Evolutionary conservation across 2,113 vertebrate genomes (phyloP).

Genomic region (Halcyon malimbica): DNA sequence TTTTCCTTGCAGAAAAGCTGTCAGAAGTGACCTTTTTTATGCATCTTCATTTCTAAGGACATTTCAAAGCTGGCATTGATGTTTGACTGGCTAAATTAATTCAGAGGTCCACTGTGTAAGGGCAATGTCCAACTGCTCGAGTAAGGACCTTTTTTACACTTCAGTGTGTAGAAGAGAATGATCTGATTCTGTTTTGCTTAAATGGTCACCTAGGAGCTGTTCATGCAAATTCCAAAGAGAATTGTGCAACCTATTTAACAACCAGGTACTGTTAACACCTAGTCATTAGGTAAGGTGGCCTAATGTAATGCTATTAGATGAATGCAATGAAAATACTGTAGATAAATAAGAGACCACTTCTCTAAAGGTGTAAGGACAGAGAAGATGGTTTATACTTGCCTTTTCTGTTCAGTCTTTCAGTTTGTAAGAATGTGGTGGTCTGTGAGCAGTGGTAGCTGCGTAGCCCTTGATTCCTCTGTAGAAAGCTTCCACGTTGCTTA

Average conservation of each 20-base stretch:
- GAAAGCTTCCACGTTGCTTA: background rate
- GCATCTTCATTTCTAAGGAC: background rate
- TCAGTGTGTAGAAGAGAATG: background rate
- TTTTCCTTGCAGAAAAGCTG: background rate
- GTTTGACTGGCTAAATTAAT: background rate
- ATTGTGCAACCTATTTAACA: background rate
- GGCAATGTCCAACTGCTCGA: background rate
- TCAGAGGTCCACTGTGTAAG: background rate
- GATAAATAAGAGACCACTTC: background rate
- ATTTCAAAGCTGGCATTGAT: background rate
- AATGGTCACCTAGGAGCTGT: background rate
- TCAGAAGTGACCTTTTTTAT: background rate
- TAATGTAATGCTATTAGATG: background rate
- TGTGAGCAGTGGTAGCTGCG: background rate
- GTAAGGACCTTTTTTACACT: background rate
- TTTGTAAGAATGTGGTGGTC: background rate
- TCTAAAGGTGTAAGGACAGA: background rate
- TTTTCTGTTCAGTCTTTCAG: background rate
- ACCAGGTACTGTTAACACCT: background rate
- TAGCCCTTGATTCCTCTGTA: background rate
- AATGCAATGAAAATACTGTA: background rate
- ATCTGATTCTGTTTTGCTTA: background rate
- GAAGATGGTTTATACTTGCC: background rate
- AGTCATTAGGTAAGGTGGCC: background rate
- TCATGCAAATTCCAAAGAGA: background rate